Evolutionary conservation across 2,113 vertebrate genomes (phyloP).

Genomic region (Pluvialis apricaria): DNA sequence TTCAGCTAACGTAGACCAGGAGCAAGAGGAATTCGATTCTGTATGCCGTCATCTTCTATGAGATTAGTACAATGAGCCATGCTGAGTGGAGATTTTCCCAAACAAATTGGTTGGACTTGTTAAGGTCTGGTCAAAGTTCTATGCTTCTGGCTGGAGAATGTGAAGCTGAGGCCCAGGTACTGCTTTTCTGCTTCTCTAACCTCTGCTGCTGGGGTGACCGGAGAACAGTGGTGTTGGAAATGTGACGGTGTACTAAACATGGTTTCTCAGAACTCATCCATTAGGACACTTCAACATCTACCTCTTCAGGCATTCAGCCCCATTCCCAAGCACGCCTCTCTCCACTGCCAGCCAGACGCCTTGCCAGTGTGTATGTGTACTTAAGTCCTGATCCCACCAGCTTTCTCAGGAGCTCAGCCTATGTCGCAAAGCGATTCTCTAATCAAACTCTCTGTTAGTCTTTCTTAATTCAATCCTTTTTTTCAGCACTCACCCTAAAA

Average conservation of each 20-base stretch:
- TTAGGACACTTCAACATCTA: not conserved
- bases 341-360: not conserved
- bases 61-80: accelerated
- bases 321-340: not conserved
- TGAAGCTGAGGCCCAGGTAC: not conserved
- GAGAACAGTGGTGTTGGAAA: not conserved
- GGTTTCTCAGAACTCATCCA: not conserved
- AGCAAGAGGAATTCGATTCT: not conserved
- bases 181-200: not conserved
- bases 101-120: not conserved
- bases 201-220: not conserved
- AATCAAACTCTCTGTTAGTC: not conserved
- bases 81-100: not conserved
- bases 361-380: not conserved
- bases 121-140: not conserved
- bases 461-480: not conserved
- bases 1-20: not conserved
- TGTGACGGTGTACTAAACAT: not conserved
- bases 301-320: not conserved
- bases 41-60: not conserved
- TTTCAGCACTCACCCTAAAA: not conserved
- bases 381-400: not conserved
- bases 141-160: not conserved
- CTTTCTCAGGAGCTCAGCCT: not conserved
- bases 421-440: not conserved